Base-by-base conservation (phyloP, 2,888 invertebrate genomes). In the Drosophila atroscutellata region DNA sequence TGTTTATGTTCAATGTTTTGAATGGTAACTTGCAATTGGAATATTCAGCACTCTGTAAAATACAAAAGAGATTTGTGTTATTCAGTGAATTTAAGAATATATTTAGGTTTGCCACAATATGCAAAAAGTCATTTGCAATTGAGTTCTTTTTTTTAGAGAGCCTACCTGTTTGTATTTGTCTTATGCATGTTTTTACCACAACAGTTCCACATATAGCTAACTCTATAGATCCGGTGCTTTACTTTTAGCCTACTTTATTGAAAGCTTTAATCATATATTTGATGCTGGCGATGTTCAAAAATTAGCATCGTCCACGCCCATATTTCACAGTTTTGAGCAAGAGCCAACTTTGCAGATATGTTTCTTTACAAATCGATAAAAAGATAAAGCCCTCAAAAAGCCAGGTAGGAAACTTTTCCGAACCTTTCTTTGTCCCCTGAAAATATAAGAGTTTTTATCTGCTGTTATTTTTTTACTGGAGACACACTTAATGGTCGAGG, bases 31-130 rank as follows among this genome's bases (percentile, higher is more conserved):
- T 42, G 6, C 32, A 28, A 42, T 63, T 42, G 30, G 49, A 66
- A 61, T 56, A 52, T 50, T 64, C 42, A 55, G 42, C 66, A 55
- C 28, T 26, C 80, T 80, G 77, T 37, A 63, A 80, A 61, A 66
- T 24, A 57, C 2, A 50, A 51, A 20, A 18, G 18, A 50, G 66
- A 61, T 50, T 61, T 55, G 28, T 67, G 60, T 51, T 51, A 68
- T 69, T 78, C 72, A 69, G 60, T 32, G 11, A 37, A 13, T 62
- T 49, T 20, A 24, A 60, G 4, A 9, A n/a, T 7, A 15, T 24
- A n/a, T 56, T 7, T 26, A 6, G 37, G 26, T 13, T 13, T 20
- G 45, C 3, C 24, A 15, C 13, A 24, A 45, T 45, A 15, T 15
- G 7, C 20, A 45, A 24, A 20, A 42, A 20, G 13, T 20, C 3